A percentile compares a stretch with the other conserved stretches of the same genome.
These are phyloP conservation scores for Ormyrus thymus DNA, from an alignment of 2,888 invertebrate species.

Conservation along the genomic window DNA sequence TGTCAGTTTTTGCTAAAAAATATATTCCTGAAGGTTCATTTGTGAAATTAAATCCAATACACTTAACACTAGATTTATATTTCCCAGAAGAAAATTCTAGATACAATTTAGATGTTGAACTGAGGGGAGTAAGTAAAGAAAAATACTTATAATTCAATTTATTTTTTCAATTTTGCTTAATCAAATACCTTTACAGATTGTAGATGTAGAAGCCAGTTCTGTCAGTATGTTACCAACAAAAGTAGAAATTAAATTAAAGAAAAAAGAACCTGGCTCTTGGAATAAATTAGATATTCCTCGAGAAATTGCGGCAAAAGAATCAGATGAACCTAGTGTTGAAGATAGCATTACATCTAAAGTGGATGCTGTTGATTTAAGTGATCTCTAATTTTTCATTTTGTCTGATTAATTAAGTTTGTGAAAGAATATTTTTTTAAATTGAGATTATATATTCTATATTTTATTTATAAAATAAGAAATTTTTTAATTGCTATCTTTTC, in stretches of 20 bases:
- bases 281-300: slow-evolving; percentile 82
- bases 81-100: slow-evolving; percentile 87
- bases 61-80: slow-evolving; percentile 83
- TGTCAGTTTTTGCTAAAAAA: slow-evolving; percentile 94
- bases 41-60: slow-evolving; percentile 90
- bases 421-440: background rate
- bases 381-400: slow-evolving; percentile 74
- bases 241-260: slow-evolving; percentile 93
- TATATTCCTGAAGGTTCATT: slow-evolving; percentile 86
- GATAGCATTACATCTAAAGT: slow-evolving; percentile 76
- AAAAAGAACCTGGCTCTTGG: slow-evolving; percentile 91
- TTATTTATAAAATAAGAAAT: background rate
- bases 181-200: slow-evolving; percentile 79
- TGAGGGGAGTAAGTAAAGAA: slow-evolving; percentile 84
- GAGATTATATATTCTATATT: background rate
- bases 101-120: slow-evolving; percentile 86
- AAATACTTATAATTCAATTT: slow-evolving; percentile 11
- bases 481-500: background rate
- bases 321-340: slow-evolving; percentile 63
- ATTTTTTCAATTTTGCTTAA: slow-evolving; percentile 25
- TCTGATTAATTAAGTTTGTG: slow-evolving; percentile 1
- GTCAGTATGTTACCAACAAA: slow-evolving; percentile 91
- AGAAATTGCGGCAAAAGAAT: slow-evolving; percentile 57
- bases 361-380: slow-evolving; percentile 85
- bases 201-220: slow-evolving; percentile 83